A percentile compares a stretch with the other conserved stretches of the same genome.
Conservation (phyloP, 2,888 invertebrate genomes). For the Agrochola lychnidis region DNA sequence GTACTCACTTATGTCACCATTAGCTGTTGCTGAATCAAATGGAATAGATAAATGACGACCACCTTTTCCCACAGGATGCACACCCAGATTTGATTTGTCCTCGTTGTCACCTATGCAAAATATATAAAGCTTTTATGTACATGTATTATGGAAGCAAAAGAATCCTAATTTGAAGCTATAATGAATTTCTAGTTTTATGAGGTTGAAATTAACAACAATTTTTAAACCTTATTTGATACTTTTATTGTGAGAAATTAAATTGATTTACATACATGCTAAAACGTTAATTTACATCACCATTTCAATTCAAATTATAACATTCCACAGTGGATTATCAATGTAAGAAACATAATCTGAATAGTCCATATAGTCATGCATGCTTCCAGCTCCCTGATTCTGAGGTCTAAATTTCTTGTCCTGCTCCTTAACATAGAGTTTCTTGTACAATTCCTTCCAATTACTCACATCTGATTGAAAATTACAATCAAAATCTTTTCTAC, state of each 20-base stretch:
- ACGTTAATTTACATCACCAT: slow-evolving; percentile 24
- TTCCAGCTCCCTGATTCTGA: slow-evolving; percentile 66
- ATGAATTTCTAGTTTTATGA: not conserved
- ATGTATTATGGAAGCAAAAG: slow-evolving; percentile 15
- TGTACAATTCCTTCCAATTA: slow-evolving; percentile 80
- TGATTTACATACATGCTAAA: slow-evolving; percentile 33
- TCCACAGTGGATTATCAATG: slow-evolving; percentile 85
- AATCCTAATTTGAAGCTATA: not conserved
- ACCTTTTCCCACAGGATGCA: slow-evolving; percentile 81
- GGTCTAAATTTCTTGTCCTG: slow-evolving; percentile 63
- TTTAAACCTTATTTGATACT: slow-evolving; percentile 17
- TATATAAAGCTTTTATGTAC: slow-evolving; percentile 63
- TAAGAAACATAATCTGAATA: slow-evolving; percentile 81
- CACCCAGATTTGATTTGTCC: slow-evolving; percentile 80
- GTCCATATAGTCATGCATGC: slow-evolving; percentile 82
- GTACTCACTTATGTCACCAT: slow-evolving; percentile 87
- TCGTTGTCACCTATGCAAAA: slow-evolving; percentile 82
- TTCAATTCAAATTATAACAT: slow-evolving; percentile 68
- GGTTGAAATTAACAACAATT: slow-evolving; percentile 2
- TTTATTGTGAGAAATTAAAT: slow-evolving; percentile 50
- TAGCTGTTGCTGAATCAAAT: slow-evolving; percentile 84
- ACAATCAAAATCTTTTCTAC: slow-evolving; percentile 78
- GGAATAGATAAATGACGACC: slow-evolving; percentile 87
- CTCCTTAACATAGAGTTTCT: slow-evolving; percentile 70
- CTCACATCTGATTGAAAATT: slow-evolving; percentile 57